Evolutionary conservation across 2,797 vertebrate species (phyloP).

Genomic region (Gallinago solitaria): DNA sequence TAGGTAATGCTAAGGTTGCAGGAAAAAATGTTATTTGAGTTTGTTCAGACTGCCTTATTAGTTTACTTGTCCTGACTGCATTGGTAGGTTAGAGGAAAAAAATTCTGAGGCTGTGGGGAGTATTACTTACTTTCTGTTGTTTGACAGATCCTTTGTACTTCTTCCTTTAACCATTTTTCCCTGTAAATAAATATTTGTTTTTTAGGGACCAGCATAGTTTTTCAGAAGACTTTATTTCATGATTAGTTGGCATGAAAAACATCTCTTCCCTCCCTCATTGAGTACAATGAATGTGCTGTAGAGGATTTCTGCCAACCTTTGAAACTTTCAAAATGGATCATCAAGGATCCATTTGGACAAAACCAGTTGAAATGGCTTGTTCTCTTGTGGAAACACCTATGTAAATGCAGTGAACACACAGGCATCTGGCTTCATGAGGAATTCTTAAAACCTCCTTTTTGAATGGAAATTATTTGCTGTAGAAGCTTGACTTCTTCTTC

Average conservation of each 20-base stretch:
- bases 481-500: background rate
- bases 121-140: background rate
- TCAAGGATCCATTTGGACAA: background rate
- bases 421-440: background rate
- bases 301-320: background rate
- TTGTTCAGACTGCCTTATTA: background rate
- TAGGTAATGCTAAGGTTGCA: constrained; percentile 5
- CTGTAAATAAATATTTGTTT: background rate
- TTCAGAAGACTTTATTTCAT: background rate
- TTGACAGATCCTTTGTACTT: background rate
- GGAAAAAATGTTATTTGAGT: background rate
- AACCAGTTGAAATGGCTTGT: background rate
- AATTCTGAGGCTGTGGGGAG: background rate
- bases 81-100: background rate
- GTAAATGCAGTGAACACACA: background rate
- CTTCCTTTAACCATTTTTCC: background rate
- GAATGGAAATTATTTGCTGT: background rate
- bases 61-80: background rate
- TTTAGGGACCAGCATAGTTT: background rate
- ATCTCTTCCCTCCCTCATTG: background rate
- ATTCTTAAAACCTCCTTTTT: background rate
- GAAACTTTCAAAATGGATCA: background rate
- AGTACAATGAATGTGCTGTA: background rate
- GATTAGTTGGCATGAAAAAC: background rate
- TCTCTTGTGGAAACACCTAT: background rate